These are phyloP conservation scores for Stenodera caucasica DNA, from an alignment of 2,888 invertebrate species.

Conservation along the genomic window DNA sequence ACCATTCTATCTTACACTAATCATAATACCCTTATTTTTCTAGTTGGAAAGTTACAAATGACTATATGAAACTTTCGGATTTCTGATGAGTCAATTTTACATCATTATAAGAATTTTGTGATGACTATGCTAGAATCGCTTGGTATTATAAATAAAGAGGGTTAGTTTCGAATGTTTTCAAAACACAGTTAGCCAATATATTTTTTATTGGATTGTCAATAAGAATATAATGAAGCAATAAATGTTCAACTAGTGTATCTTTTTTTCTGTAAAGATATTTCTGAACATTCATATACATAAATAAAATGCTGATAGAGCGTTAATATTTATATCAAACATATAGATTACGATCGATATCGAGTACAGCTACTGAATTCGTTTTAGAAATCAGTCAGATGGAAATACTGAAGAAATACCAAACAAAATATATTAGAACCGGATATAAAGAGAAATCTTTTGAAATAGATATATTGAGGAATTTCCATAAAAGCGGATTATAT, in stretches of 20 bases:
- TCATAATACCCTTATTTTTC: too few relatives aligned
- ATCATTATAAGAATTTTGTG: constrained; percentile 45
- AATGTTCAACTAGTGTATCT: constrained; percentile 45
- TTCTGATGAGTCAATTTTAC: constrained; percentile 47
- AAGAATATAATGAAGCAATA: constrained; percentile 40
- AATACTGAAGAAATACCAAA: constrained; percentile 31
- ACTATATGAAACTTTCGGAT: neutral
- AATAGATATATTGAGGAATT: constrained; percentile 2
- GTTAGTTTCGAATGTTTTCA: constrained; percentile 10
- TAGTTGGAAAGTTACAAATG: too few relatives aligned
- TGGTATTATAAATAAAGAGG: constrained; percentile 34
- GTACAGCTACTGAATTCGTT: constrained; percentile 30
- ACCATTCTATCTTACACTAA: too few relatives aligned
- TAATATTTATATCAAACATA: constrained; percentile 52
- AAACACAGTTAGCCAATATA: constrained; percentile 32
- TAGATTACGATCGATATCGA: constrained; percentile 31
- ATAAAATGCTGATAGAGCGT: constrained; percentile 51
- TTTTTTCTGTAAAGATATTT: constrained; percentile 44
- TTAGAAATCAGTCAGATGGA: constrained; percentile 36
- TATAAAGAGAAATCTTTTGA: neutral
- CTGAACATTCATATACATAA: constrained; percentile 38
- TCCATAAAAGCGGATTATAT: neutral
- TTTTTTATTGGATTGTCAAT: constrained; percentile 35
- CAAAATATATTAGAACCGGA: constrained; percentile 22
- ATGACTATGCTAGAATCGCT: constrained; percentile 45